phyloP scores from a whole-genome alignment of 2,888 invertebrate species.

The Aplocera efformata region DNA sequence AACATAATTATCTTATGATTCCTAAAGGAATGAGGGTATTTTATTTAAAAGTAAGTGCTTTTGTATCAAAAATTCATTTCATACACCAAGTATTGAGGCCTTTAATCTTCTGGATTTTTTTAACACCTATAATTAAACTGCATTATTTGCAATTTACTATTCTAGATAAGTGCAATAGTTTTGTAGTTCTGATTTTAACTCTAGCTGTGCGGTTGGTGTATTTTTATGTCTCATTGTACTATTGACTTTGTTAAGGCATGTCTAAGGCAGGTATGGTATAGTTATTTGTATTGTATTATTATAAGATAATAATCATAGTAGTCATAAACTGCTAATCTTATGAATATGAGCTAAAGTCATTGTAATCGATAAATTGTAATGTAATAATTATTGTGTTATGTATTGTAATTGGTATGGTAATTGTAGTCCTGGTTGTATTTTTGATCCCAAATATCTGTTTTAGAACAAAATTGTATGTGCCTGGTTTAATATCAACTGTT shows the following conservation, averaged over 20 bases:
- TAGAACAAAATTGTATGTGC: constrained; percentile 3
- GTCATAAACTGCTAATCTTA: constrained; percentile 69
- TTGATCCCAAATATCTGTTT: constrained; percentile 4
- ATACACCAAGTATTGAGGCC: constrained; percentile 68
- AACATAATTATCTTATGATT: constrained; percentile 16
- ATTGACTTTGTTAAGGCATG: constrained; percentile 9
- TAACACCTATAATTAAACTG: constrained; percentile 17
- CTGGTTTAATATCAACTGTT: constrained; percentile 8
- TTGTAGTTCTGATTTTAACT: constrained; percentile 5
- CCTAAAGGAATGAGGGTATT: constrained; percentile 30
- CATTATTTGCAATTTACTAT: constrained; percentile 12
- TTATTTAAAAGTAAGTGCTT: constrained; percentile 18
- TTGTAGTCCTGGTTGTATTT: constrained; percentile 24
- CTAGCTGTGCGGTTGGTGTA: constrained; percentile 3
- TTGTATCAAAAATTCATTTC: constrained; percentile 25
- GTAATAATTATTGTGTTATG: constrained; percentile 12
- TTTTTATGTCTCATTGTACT: constrained; percentile 12
- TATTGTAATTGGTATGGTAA: constrained; percentile 31
- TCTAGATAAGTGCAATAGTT: constrained; percentile 7
- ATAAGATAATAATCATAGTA: constrained; percentile 21
- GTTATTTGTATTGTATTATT: constrained; percentile 12
- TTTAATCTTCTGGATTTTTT: constrained; percentile 44
- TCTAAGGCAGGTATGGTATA: constrained; percentile 9
- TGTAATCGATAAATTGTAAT: constrained; percentile 23
- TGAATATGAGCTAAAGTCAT: constrained; percentile 72